A percentile compares a stretch with the other conserved stretches of the same genome.
Evolutionary conservation across 2,888 invertebrate genomes (phyloP).

Genomic region (Melieria omissa): DNA sequence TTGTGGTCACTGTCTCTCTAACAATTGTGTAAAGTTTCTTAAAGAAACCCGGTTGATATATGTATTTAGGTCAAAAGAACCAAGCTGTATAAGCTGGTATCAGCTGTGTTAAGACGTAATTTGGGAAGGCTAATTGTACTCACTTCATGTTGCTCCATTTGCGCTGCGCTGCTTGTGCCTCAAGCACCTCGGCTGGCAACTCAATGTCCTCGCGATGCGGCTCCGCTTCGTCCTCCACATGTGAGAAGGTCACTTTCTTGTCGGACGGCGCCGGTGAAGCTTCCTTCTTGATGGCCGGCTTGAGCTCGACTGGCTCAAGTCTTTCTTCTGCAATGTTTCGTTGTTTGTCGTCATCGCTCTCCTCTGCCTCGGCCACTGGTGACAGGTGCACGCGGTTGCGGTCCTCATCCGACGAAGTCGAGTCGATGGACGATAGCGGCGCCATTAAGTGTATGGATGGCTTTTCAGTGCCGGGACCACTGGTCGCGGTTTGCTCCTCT

Average conservation of each 20-base stretch:
- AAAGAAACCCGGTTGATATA: no score
- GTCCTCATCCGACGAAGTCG: conserved; percentile 66
- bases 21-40: no score
- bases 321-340: conserved; percentile 37
- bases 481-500: conserved; percentile 55
- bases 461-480: conserved; percentile 34
- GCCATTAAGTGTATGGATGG: conserved; percentile 52
- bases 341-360: conserved; percentile 53
- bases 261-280: conserved; percentile 66
- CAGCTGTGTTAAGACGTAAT: no score
- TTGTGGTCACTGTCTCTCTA: no score
- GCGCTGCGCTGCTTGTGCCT: conserved; percentile 55
- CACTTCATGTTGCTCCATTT: conserved; percentile 68
- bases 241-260: conserved; percentile 69
- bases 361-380: conserved; percentile 61
- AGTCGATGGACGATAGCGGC: conserved; percentile 66
- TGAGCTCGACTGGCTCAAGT: conserved; percentile 58
- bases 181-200: conserved; percentile 59
- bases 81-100: no score
- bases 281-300: conserved; percentile 64
- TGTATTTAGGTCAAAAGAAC: no score
- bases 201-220: conserved; percentile 64
- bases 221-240: conserved; percentile 66
- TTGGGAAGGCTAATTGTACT: conserved; percentile 48
- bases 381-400: conserved; percentile 57